A percentile compares a stretch with the other conserved stretches of the same genome.
phyloP scores from a whole-genome alignment of 2,113 vertebrate genomes.

The Caranx ignobilis region DNA sequence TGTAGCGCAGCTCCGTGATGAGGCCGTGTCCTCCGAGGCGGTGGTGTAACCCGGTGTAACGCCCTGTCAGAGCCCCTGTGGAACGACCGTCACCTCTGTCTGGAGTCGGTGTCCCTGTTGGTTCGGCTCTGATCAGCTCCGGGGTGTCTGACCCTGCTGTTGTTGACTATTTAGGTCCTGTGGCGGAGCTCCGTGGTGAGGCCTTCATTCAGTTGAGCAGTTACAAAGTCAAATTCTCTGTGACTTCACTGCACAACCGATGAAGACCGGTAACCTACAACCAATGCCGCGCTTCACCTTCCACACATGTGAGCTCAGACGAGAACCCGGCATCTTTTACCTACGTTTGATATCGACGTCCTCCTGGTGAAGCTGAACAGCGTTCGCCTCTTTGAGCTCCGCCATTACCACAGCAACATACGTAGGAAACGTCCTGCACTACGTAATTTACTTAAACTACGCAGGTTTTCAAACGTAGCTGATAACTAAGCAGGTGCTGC shows the following conservation, averaged over 20 bases:
- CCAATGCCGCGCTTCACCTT: not conserved
- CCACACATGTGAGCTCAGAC: not conserved
- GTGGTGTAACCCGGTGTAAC: not conserved
- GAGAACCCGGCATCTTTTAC: constrained; percentile 14
- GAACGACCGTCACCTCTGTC: accelerated
- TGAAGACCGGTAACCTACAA: accelerated
- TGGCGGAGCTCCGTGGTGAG: constrained; percentile 86
- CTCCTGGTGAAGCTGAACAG: constrained; percentile 82
- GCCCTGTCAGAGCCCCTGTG: accelerated
- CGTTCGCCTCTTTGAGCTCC: constrained; percentile 77
- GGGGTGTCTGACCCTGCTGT: constrained; percentile 23
- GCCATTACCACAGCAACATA: constrained; percentile 76
- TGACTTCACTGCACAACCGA: not conserved
- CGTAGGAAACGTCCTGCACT: constrained; percentile 33
- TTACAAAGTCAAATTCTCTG: constrained; percentile 65
- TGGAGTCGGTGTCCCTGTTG: accelerated
- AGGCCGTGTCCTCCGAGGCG: constrained; percentile 48
- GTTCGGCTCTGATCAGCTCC: not conserved
- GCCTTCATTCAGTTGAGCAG: constrained; percentile 75
- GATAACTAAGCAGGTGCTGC: too few relatives aligned
- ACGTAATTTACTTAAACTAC: constrained; percentile 45
- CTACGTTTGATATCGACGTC: constrained; percentile 80
- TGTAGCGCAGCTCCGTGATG: constrained; percentile 76
- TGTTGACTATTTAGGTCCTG: constrained; percentile 79
- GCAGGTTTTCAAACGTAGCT: constrained; percentile 16